phyloP scores from a whole-genome alignment of 2,888 invertebrate genomes.

The Zaprionus obscuricornis region DNA sequence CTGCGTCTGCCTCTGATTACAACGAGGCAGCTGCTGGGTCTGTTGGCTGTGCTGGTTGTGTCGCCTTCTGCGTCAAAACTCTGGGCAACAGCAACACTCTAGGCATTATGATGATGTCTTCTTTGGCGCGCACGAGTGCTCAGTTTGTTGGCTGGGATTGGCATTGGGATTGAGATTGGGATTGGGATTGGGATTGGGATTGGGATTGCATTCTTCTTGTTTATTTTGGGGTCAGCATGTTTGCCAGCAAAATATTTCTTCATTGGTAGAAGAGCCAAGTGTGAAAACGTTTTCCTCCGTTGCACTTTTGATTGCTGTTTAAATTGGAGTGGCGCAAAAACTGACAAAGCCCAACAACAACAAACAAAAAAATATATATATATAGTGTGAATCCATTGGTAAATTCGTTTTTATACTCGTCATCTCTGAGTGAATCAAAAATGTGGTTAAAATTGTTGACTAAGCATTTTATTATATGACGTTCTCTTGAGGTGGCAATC shows the following conservation, averaged over 20 bases:
- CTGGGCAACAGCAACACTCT: slow-evolving; percentile 34
- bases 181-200: slow-evolving; percentile 12
- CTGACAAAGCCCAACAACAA: slow-evolving; percentile 25
- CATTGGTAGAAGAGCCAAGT: slow-evolving; percentile 53
- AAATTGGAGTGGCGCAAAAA: slow-evolving; percentile 53
- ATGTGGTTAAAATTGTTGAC: slow-evolving; percentile 49
- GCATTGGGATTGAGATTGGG: background rate
- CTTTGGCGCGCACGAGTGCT: slow-evolving; percentile 64
- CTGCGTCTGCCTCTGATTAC: slow-evolving; percentile 50
- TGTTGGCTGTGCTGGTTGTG: slow-evolving; percentile 1
- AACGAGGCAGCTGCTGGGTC: slow-evolving; percentile 34
- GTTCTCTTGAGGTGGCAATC: slow-evolving; percentile 25
- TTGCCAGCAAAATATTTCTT: slow-evolving; percentile 68
- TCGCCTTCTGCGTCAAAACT: slow-evolving; percentile 34
- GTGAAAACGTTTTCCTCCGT: slow-evolving; percentile 68
- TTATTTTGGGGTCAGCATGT: slow-evolving; percentile 75
- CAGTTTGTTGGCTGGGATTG: slow-evolving; percentile 6
- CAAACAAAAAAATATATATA: slow-evolving; percentile 11
- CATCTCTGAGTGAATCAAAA: slow-evolving; percentile 20
- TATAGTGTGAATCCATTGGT: slow-evolving; percentile 33
- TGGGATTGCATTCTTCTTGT: slow-evolving; percentile 55
- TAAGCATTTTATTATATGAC: slow-evolving; percentile 24
- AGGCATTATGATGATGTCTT: slow-evolving; percentile 69
- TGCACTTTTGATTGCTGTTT: slow-evolving; percentile 73
- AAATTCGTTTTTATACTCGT: slow-evolving; percentile 10